phyloP scores from a whole-genome alignment of 2,797 vertebrate genomes.

The Acanthurus tractus region DNA sequence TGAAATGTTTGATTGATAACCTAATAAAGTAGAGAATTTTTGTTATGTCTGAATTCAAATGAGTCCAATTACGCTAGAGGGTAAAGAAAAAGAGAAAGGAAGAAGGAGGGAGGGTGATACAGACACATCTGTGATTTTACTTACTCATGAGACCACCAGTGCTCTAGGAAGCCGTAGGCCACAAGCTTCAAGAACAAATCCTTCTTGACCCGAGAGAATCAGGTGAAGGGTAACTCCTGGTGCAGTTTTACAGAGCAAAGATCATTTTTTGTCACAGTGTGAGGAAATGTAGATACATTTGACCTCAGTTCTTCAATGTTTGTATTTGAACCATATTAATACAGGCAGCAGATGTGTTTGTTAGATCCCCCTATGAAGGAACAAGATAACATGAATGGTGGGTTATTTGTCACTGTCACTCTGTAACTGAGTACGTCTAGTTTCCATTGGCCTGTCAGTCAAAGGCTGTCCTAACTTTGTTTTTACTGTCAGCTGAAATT shows the following conservation, averaged over 20 bases:
- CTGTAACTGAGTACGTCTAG: constrained; percentile 1
- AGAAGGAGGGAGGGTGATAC: not conserved
- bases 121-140: constrained; percentile 79
- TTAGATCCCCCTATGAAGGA: constrained; percentile 9
- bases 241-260: constrained; percentile 54
- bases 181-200: constrained; percentile 69
- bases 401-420: constrained; percentile 39
- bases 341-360: constrained; percentile 17
- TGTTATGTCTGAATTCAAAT: constrained; percentile 41
- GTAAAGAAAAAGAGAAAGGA: constrained; percentile 17
- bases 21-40: constrained; percentile 16
- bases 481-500: constrained; percentile 17
- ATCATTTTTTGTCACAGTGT: constrained; percentile 38
- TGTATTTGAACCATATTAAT: constrained; percentile 11
- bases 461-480: constrained; percentile 27
- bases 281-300: constrained; percentile 30
- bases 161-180: constrained; percentile 70
- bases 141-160: constrained; percentile 76
- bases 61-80: constrained; percentile 21
- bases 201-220: constrained; percentile 48
- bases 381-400: not conserved
- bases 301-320: constrained; percentile 9
- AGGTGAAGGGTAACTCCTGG: constrained; percentile 53
- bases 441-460: constrained; percentile 15
- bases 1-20: constrained; percentile 30